A percentile compares a stretch with the other conserved stretches of the same genome.
Conservation (phyloP, 2,113 vertebrate genomes). For the Platysternon megacephalum region DNA sequence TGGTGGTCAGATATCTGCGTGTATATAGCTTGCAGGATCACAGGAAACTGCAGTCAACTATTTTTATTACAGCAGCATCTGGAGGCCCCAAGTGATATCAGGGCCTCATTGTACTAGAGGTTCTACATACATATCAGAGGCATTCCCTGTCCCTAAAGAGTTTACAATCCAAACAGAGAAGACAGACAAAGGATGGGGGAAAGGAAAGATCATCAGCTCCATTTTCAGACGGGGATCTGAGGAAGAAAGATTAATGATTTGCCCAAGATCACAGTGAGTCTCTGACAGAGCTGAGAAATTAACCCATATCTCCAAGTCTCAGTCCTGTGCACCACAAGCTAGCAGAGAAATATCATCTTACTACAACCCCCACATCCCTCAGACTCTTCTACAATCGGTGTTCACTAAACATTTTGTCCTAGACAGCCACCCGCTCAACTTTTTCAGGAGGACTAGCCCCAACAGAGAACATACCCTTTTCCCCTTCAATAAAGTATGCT, state of each 20-base stretch:
- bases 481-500: background rate
- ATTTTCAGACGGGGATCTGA: conserved; percentile 2
- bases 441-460: background rate
- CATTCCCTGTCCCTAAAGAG: background rate
- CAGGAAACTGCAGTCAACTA: background rate
- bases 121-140: background rate
- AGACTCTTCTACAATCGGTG: background rate
- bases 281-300: background rate
- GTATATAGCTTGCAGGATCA: background rate
- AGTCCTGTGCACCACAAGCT: background rate
- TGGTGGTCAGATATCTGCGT: background rate
- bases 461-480: background rate
- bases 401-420: background rate
- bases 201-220: conserved; percentile 20
- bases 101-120: background rate
- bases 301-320: background rate
- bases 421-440: background rate
- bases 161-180: conserved; percentile 22
- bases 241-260: background rate
- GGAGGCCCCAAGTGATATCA: conserved; percentile 7
- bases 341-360: background rate
- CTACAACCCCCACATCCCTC: background rate
- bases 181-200: conserved; percentile 16
- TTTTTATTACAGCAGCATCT: conserved; percentile 3
- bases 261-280: background rate